Base-by-base conservation (phyloP, 2,113 vertebrate genomes). In the Oreochromis tanganicae region DNA sequence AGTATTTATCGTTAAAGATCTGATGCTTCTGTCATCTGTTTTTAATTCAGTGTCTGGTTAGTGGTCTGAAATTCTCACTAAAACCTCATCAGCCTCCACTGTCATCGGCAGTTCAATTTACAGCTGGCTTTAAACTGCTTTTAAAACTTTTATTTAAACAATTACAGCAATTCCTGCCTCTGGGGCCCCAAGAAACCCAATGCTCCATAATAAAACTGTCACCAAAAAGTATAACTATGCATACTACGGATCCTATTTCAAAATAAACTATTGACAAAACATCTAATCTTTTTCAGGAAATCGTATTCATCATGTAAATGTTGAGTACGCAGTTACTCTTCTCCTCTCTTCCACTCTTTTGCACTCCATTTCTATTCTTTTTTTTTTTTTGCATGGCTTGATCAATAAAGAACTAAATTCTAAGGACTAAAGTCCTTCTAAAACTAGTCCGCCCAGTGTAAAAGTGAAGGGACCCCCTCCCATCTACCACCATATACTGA, bases 401-500 rank as follows among this genome's bases (percentile, higher is more conserved):
- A 85, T 89, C 81, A 87, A 71, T 73, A 29, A 6, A 5, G 14
- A 68, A 38, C 19, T 48, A 52, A 48, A 29, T 38, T 41, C 27
- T 50, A 24, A 34, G 29, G 14, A 19, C 50, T 17, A 3, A 41
- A 59, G 16, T n/a, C 21, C 13, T 43, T 66, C 17, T 54, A 57
- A 54, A 59, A n/a, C 34, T 14, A 50, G 46, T 24, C 34, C 3
- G 4, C n/a, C n/a, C 41, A 50, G 34, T 21, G 34, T 29, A 38
- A 66, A 79, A 82, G 73, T 61, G 50, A 36, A 87, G 27, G n/a
- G 29, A 57, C 50, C 38, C 32, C 19, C 9, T 83, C 54, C 34
- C 41, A 81, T 16, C 48, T 46, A 87, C 19, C 34, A 57, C 19
- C 29, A 88, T 17, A 88, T 14, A 27, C 86, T 81, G 34, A 12